Conservation (phyloP, 1,140 invertebrate genomes). For the Coptotermes formosanus region DNA sequence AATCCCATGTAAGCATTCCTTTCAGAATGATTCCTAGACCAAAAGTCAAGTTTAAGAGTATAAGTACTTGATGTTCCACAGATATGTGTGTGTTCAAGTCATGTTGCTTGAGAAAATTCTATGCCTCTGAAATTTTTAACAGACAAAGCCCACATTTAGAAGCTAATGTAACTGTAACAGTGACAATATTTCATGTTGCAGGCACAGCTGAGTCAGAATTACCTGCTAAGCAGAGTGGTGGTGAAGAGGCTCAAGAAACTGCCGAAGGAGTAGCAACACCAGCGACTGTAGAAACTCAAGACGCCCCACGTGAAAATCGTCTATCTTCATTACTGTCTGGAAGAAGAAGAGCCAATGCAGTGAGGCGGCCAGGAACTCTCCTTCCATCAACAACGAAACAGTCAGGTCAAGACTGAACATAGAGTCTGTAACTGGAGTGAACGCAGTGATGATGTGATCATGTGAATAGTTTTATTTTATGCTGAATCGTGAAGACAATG, state of each 20-base stretch:
- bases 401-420: background rate
- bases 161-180: too few relatives aligned
- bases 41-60: too few relatives aligned
- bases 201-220: background rate
- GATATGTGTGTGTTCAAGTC: too few relatives aligned
- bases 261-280: background rate
- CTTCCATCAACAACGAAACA: constrained; percentile 23
- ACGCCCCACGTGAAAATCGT: background rate
- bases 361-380: constrained; percentile 23
- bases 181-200: background rate
- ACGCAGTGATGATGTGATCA: too few relatives aligned
- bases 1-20: too few relatives aligned
- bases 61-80: too few relatives aligned
- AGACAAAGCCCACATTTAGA: too few relatives aligned
- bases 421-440: background rate
- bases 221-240: background rate
- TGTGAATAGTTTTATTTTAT: too few relatives aligned
- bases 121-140: too few relatives aligned
- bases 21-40: too few relatives aligned
- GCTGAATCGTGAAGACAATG: too few relatives aligned
- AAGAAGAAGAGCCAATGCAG: constrained; percentile 3
- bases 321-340: constrained; percentile 20
- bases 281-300: background rate
- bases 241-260: constrained; percentile 13
- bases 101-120: too few relatives aligned